phyloP scores from a whole-genome alignment of 1,140 invertebrate species.

The Calliopsis andreniformis region DNA sequence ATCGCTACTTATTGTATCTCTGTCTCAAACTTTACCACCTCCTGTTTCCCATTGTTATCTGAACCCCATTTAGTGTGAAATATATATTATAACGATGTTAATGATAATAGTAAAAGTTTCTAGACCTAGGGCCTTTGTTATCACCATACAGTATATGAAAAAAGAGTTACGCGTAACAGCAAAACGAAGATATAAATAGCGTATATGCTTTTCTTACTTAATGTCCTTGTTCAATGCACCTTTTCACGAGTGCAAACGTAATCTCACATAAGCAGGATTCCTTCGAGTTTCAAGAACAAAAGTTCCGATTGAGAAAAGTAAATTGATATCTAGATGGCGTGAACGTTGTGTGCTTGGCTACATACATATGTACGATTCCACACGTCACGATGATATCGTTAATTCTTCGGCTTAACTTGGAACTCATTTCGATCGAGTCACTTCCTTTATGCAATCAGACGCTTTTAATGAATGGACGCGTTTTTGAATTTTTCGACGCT shows the following conservation, averaged over 20 bases:
- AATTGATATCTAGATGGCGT: not conserved
- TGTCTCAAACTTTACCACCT: too few species aligned
- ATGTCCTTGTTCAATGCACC: too few species aligned
- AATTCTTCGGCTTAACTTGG: constrained; percentile 20
- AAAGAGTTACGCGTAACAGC: too few species aligned
- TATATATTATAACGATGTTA: too few species aligned
- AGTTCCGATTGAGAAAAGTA: not conserved
- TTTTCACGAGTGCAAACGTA: too few species aligned
- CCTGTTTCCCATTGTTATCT: too few species aligned
- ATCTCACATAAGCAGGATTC: not conserved
- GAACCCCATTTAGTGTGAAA: too few species aligned
- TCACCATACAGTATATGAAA: too few species aligned
- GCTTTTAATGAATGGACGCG: not conserved
- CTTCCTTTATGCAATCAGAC: constrained; percentile 25
- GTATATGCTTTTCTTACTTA: too few species aligned
- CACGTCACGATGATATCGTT: constrained; percentile 42
- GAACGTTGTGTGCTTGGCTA: not conserved
- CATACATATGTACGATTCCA: constrained; percentile 1
- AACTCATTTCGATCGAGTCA: constrained; percentile 37
- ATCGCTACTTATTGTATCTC: constrained; percentile 45
- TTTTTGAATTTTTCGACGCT: not conserved
- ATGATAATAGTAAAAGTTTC: too few species aligned
- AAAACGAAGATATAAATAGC: too few species aligned
- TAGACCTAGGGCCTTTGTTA: too few species aligned
- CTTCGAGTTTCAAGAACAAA: not conserved